A percentile compares a stretch with the other conserved stretches of the same genome.
phyloP scores from a whole-genome alignment of 2,113 vertebrate species.

The Spermophilus dauricus region DNA sequence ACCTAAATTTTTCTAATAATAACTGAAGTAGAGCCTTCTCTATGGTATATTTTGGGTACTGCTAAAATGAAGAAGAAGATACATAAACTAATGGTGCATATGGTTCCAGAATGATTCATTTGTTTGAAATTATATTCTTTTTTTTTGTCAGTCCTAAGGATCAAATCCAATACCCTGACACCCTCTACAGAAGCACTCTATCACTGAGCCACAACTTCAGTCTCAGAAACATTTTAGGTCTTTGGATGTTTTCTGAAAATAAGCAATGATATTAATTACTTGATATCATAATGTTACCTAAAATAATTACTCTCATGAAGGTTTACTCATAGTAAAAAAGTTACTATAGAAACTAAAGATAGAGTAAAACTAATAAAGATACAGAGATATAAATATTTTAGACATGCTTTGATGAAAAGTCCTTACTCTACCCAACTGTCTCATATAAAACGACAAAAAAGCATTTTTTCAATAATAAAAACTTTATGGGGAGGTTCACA shows the following conservation, averaged over 20 bases:
- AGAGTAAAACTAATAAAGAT: background rate
- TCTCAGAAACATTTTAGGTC: background rate
- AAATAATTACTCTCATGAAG: slow-evolving; percentile 12
- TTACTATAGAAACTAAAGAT: background rate
- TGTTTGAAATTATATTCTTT: background rate
- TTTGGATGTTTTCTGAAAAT: background rate
- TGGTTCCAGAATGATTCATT: slow-evolving; percentile 1
- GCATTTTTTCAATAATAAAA: background rate
- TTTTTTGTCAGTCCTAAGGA: background rate
- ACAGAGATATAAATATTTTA: slow-evolving; percentile 41
- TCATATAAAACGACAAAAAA: background rate
- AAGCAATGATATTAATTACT: background rate
- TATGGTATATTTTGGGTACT: background rate
- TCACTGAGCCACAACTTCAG: background rate
- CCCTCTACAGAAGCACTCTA: background rate
- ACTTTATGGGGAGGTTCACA: background rate
- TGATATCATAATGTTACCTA: background rate
- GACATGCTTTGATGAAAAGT: background rate
- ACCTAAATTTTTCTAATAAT: background rate
- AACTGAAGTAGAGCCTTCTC: background rate
- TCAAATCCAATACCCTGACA: background rate
- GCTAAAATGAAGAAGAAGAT: background rate
- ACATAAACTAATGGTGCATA: background rate
- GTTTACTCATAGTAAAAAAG: background rate
- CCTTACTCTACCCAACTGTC: background rate